Base-by-base conservation (phyloP, 2,113 vertebrate genomes). In the Hyaena hyaena region DNA sequence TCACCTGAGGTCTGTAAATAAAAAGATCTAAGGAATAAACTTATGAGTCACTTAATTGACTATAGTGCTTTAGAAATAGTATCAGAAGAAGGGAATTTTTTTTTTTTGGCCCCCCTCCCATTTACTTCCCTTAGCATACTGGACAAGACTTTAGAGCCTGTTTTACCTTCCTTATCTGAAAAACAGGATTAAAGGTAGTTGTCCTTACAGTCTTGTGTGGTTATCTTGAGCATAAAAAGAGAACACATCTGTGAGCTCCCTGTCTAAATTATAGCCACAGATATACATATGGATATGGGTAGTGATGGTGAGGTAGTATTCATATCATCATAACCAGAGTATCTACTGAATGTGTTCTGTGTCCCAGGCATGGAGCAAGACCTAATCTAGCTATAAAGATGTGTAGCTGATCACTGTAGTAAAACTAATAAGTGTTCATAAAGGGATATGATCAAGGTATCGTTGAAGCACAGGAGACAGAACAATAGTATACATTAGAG, bases 31-130 rank as follows among this genome's bases (percentile, higher is more conserved):
- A 35, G 16, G 21, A 86, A 86, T 92, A 90, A 3, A 66, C 82
- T 53, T 84, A 43, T 92, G 21, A 96, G 31, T 10, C 16, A 76
- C 11, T 87, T 96, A 89, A 26, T 48, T 95, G 39, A 94, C 74
- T 79, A 76, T 12, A 68, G 2, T 35, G 6, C 58, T 81, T 50
- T 90, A 80, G 8, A 95, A 88, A 39, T 94, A 9, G 58, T 48
- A 17, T 88, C 11, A 87, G 39, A 55, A 65, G 68, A 81, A 24
- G 23, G 6, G 4, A 69, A 12, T 55, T 45, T 33, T 55, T 65
- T 39, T 39, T 39, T 39, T 39, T 39, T 39, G 39, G 39, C 39
- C 39, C 39, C 39, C 3, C 12, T 95, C 39, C 35, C 15, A 63
- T 33, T 90, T 77, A 86, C 85, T 94, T 90, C 15, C 35, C 31